Percentiles rank a stretch among this genome's conserved stretches.
Evolutionary conservation across 2,888 invertebrate genomes (phyloP).

Genomic region (Polia nebulosa): DNA sequence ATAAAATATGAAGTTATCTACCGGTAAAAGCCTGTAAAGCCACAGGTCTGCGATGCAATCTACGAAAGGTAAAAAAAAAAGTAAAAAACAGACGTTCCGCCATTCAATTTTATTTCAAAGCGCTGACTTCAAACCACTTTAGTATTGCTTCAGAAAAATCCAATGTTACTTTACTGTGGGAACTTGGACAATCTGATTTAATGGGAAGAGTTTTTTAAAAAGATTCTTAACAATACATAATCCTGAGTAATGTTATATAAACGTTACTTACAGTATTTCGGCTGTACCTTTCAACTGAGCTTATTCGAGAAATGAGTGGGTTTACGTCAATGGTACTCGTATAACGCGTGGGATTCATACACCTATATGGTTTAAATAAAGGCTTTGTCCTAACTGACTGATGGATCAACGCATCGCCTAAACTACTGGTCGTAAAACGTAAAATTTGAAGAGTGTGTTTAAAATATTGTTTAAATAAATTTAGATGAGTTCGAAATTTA

Average conservation of each 20-base stretch:
- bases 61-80: slow-evolving; percentile 51
- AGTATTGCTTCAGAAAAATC: slow-evolving; percentile 54
- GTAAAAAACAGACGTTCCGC: slow-evolving; percentile 47
- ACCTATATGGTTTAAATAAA: too few species aligned
- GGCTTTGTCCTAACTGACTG: too few species aligned
- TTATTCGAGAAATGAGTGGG: background rate
- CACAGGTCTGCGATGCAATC: slow-evolving; percentile 51
- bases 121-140: slow-evolving; percentile 55
- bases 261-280: too few species aligned
- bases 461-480: too few species aligned
- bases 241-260: too few species aligned
- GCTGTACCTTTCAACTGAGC: background rate
- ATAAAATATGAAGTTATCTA: slow-evolving; percentile 22
- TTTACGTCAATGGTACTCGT: too few species aligned
- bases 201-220: background rate
- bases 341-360: too few species aligned
- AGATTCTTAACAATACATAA: background rate
- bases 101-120: slow-evolving; percentile 65
- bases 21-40: slow-evolving; percentile 41
- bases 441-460: too few species aligned
- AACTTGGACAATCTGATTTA: slow-evolving; percentile 18
- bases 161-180: slow-evolving; percentile 28
- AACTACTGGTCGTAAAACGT: too few species aligned
- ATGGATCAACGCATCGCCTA: too few species aligned
- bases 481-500: too few species aligned